A percentile compares a stretch with the other conserved stretches of the same genome.
These are phyloP conservation scores for Salvator merianae DNA, from an alignment of 2,113 vertebrate species.

Conservation along the genomic window DNA sequence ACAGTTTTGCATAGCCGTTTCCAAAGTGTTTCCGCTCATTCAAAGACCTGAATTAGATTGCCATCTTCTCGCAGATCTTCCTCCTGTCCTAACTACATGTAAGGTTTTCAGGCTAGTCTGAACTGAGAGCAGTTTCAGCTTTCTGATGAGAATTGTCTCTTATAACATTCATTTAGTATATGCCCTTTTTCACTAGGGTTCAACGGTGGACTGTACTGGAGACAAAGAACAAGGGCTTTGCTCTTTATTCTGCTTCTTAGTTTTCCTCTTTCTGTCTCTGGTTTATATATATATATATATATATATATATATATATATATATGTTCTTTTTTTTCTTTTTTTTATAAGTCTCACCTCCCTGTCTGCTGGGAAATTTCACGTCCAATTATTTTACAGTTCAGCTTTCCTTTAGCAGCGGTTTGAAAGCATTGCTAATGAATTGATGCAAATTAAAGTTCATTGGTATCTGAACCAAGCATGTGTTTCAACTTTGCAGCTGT, in stretches of 20 bases:
- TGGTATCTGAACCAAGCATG: conserved; percentile 60
- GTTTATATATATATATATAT: no score
- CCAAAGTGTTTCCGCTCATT: conserved; percentile 4
- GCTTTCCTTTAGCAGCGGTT: conserved; percentile 55
- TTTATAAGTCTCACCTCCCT: conserved; percentile 15
- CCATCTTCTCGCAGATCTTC: conserved; percentile 35
- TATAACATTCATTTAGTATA: conserved; percentile 72
- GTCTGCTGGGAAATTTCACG: conserved; percentile 56
- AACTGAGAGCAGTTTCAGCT: not conserved
- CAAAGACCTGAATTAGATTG: conserved; percentile 20
- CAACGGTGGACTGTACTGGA: conserved; percentile 63
- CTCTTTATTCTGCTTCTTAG: conserved; percentile 21
- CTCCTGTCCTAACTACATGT: no score
- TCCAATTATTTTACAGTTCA: conserved; percentile 67
- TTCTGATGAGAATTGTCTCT: conserved; percentile 69
- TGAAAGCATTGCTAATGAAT: conserved; percentile 63
- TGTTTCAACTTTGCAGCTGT: conserved; percentile 39
- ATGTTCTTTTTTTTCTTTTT: no score
- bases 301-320: no score
- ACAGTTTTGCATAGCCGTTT: conserved; percentile 25
- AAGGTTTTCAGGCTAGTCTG: conserved; percentile 7
- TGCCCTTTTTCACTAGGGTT: conserved; percentile 73
- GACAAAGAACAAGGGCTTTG: conserved; percentile 64
- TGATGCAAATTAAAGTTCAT: conserved; percentile 66
- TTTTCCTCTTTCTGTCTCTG: conserved; percentile 28